Evolutionary conservation across 2,797 vertebrate species (phyloP).

Genomic region (Paguma larvata): DNA sequence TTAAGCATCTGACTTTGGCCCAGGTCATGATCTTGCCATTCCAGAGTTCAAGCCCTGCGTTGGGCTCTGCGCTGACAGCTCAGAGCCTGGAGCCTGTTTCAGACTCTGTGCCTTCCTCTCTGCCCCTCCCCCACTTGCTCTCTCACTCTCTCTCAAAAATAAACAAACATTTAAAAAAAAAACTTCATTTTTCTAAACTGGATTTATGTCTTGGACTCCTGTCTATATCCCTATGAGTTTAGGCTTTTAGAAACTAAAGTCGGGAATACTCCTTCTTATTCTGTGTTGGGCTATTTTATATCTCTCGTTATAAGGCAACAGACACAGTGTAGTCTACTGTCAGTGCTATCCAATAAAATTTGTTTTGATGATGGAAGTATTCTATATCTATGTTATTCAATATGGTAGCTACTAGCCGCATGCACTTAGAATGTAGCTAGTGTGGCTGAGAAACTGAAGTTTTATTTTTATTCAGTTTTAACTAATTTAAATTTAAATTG

Average conservation of each 20-base stretch:
- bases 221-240: not conserved
- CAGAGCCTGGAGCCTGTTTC: no score
- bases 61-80: no score
- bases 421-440: not conserved
- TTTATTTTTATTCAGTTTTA: conserved; percentile 25
- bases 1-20: no score
- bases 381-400: not conserved
- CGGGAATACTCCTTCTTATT: not conserved
- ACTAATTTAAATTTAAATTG: conserved; percentile 11
- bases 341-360: not conserved
- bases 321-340: not conserved
- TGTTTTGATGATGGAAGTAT: not conserved
- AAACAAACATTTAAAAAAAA: no score
- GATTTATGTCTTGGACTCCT: not conserved
- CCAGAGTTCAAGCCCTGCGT: no score
- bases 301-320: not conserved
- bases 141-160: no score
- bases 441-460: not conserved
- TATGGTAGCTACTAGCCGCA: not conserved
- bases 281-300: not conserved
- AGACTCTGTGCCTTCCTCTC: no score
- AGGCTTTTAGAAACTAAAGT: conserved; percentile 36
- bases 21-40: no score
- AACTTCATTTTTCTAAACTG: not conserved
- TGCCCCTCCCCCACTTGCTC: no score